phyloP scores from a whole-genome alignment of 2,113 vertebrate genomes.

The Eptesicus fuscus region DNA sequence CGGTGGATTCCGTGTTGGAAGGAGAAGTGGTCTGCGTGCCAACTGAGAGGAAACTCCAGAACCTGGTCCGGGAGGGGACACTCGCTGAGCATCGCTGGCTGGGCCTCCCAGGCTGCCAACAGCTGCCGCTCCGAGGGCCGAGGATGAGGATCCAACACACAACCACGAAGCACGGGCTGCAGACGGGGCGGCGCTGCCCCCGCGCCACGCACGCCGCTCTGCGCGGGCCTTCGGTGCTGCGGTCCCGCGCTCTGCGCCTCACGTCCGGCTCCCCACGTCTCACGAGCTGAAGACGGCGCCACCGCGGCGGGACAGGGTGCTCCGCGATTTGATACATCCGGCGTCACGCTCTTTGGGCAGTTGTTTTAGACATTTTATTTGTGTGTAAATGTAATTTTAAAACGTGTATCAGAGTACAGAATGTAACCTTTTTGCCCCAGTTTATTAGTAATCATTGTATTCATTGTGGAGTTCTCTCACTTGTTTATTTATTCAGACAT shows the following conservation, averaged over 20 bases:
- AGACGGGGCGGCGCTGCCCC: neutral
- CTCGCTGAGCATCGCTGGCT: neutral
- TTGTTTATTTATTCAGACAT: neutral
- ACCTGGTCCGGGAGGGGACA: neutral
- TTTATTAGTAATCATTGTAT: neutral
- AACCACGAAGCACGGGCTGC: neutral
- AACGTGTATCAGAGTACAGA: neutral
- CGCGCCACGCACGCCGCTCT: neutral
- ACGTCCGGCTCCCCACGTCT: neutral
- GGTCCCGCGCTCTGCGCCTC: neutral
- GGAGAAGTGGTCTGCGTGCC: neutral
- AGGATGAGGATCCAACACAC: neutral
- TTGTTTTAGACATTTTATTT: neutral
- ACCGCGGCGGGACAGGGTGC: neutral
- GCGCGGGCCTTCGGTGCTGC: neutral
- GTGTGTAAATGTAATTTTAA: neutral
- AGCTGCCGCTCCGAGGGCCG: accelerated
- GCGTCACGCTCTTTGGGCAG: neutral
- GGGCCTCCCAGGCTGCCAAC: neutral
- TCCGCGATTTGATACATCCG: neutral
- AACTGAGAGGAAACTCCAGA: neutral
- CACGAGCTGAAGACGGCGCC: neutral
- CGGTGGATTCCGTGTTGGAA: neutral
- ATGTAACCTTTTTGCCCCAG: neutral
- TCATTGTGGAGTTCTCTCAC: neutral